These are phyloP conservation scores for Macrophya alboannulata DNA, from an alignment of 2,888 invertebrate species.

Conservation along the genomic window DNA sequence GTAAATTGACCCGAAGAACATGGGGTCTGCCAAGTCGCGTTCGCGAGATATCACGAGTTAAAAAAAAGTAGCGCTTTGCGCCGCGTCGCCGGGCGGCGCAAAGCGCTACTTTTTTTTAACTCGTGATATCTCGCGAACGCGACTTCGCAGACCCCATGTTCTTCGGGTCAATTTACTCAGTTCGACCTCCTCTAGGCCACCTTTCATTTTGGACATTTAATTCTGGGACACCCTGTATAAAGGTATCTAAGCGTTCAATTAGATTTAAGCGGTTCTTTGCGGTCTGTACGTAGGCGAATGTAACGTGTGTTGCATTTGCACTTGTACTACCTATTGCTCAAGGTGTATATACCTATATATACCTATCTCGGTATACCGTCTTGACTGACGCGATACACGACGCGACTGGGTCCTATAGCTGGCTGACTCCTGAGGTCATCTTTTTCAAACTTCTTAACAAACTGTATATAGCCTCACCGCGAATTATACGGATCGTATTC, in stretches of 20 bases:
- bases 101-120: no score
- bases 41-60: no score
- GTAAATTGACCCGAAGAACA: no score
- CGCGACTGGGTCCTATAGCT: conserved; percentile 46
- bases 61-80: no score
- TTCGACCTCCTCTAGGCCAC: no score
- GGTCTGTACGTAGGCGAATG: conserved; percentile 38
- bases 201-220: no score
- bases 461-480: conserved; percentile 34
- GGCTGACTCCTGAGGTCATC: conserved; percentile 57
- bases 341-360: not conserved
- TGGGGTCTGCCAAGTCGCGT: no score
- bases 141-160: no score
- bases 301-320: not conserved
- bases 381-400: not conserved
- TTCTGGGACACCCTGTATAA: no score
- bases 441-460: conserved; percentile 30
- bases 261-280: conserved; percentile 45
- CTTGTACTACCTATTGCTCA: not conserved
- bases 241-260: conserved; percentile 30
- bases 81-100: no score
- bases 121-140: no score
- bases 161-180: no score
- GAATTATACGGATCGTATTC: conserved; percentile 53
- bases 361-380: not conserved